Base-by-base conservation (phyloP, 2,113 vertebrate species). In the Mastomys coucha region DNA sequence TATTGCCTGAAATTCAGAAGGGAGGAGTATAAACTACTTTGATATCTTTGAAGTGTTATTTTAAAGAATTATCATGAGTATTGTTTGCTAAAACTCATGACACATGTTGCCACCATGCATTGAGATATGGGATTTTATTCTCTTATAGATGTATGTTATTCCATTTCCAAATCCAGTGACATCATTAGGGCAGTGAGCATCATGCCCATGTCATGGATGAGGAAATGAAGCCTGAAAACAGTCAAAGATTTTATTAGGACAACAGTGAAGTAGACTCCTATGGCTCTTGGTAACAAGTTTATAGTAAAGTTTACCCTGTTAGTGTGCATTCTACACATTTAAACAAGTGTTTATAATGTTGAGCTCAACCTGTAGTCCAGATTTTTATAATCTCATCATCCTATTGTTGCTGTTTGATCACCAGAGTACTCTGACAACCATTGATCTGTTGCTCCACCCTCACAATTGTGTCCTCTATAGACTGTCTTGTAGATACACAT, bases 1-100 rank as follows among this genome's bases (percentile, higher is more conserved):
- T 96, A 96, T 95, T 94, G 77, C 75, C 63, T 91, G 78, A 84
- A 93, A 84, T 96, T 90, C 84, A 88, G 33, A 92, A 69, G 77
- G 58, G 86, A 76, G 53, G 88, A 77, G 95, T 91, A 81, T 91
- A 91, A 96, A 95, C 76, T 63, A 10, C 36, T 86, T 95, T 8
- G 86, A 14, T 73, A 86, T 73, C 53, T 96, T 94, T 97, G 72
- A 94, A 92, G 80, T 91, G 89, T 96, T 12, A 31, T 81, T 95
- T 90, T 91, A 81, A 91, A 73, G 67, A 31, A 42, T 92, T 89
- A 90, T 20, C 51, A 45, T 93, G 60, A 39, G 91, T 93, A 92
- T 92, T 76, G 60, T 93, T 96, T 93, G 60, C 28, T 89, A 78
- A 56, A 65, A 93, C 39, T 81, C 70, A 53, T 51, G 77, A 82